These are phyloP conservation scores for Falco berigora DNA, from an alignment of 2,797 vertebrate species.

Conservation along the genomic window DNA sequence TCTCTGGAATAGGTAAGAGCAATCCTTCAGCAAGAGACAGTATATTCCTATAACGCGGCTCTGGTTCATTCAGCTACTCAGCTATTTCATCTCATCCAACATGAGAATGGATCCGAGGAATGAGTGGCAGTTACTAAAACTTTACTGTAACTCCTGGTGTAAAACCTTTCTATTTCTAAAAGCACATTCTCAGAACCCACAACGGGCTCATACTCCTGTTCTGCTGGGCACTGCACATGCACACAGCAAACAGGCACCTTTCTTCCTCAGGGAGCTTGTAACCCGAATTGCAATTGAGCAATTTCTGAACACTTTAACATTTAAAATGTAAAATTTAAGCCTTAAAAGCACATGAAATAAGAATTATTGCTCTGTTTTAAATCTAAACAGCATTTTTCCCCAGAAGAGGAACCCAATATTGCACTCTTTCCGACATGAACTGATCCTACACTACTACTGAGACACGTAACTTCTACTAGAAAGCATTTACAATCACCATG, in stretches of 20 bases:
- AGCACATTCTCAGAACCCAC: background rate
- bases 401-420: background rate
- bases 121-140: background rate
- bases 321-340: background rate
- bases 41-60: rapidly evolving
- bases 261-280: background rate
- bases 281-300: background rate
- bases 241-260: background rate
- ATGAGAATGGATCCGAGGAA: background rate
- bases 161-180: background rate
- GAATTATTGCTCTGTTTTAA: background rate
- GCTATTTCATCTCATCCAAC: background rate
- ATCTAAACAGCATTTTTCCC: background rate
- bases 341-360: background rate
- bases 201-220: rapidly evolving
- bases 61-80: background rate
- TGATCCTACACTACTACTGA: background rate
- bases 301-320: background rate
- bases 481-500: background rate
- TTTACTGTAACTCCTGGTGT: background rate
- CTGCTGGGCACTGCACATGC: background rate
- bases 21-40: background rate
- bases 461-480: background rate
- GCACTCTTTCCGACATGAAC: background rate
- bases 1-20: background rate